These are phyloP conservation scores for Cryptocephalus primarius DNA, from an alignment of 2,888 invertebrate genomes.

Conservation along the genomic window DNA sequence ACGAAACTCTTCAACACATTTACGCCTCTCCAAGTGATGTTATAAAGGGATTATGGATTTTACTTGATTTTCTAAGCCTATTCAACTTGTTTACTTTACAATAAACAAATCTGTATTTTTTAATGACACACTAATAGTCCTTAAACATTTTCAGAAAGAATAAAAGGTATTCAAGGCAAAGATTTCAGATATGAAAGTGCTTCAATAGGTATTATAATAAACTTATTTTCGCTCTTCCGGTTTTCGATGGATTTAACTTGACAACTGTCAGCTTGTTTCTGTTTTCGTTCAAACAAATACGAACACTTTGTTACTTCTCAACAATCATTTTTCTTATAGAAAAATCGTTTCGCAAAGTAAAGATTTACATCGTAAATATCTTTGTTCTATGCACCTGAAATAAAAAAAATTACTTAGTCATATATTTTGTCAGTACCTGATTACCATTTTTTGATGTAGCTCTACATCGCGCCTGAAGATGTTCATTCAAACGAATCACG, in stretches of 20 bases:
- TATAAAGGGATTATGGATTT: slow-evolving; percentile 13
- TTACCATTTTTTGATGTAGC: too few species aligned
- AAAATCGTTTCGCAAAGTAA: too few species aligned
- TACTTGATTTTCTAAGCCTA: slow-evolving; percentile 14
- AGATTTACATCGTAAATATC: too few species aligned
- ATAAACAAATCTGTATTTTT: slow-evolving; percentile 4
- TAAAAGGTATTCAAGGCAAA: background rate
- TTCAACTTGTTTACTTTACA: slow-evolving; percentile 11
- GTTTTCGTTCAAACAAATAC: too few species aligned
- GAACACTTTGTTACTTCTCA: too few species aligned
- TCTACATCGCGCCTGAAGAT: too few species aligned
- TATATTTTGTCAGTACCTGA: too few species aligned
- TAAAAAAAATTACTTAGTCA: too few species aligned
- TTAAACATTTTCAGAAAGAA: background rate
- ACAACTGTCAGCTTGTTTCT: too few species aligned
- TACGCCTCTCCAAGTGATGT: slow-evolving; percentile 15
- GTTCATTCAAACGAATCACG: too few species aligned
- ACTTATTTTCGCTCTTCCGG: background rate
- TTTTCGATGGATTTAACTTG: background rate
- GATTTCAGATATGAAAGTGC: background rate
- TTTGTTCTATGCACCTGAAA: too few species aligned
- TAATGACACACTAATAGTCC: background rate
- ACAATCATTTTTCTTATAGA: too few species aligned
- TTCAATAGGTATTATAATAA: background rate
- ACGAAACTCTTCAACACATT: slow-evolving; percentile 14